A percentile compares a stretch with the other conserved stretches of the same genome.
Evolutionary conservation across 2,113 vertebrate genomes (phyloP).

Genomic region (Tapirus terrestris): DNA sequence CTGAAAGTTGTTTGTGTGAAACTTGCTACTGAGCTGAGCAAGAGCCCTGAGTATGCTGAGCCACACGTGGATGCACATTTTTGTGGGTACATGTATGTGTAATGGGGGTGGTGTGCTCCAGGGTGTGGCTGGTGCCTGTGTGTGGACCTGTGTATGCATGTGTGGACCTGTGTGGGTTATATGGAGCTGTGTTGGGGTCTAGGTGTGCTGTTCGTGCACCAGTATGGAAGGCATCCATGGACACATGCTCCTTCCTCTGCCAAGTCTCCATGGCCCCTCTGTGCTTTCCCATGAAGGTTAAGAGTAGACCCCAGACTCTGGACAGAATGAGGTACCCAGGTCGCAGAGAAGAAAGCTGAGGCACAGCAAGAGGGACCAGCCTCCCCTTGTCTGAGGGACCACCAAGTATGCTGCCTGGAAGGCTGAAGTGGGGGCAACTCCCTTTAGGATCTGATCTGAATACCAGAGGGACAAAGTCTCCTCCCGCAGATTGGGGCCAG

Average conservation of each 20-base stretch:
- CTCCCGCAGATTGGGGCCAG: background rate
- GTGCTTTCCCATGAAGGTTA: background rate
- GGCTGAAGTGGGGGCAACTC: background rate
- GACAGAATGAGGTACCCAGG: background rate
- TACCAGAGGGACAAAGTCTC: background rate
- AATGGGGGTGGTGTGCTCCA: too few species aligned
- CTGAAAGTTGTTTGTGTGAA: background rate
- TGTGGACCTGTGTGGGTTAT: background rate
- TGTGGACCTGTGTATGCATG: background rate
- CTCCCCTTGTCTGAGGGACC: background rate
- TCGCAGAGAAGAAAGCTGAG: background rate
- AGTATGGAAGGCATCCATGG: rapidly evolving
- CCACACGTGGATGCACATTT: background rate
- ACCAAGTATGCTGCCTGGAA: background rate
- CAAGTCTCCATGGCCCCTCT: background rate
- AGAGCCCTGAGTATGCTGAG: background rate
- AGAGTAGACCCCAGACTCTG: background rate
- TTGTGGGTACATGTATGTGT: background rate
- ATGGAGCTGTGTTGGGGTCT: background rate
- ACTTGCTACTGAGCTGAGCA: background rate
- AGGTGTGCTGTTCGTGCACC: background rate
- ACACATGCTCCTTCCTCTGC: background rate
- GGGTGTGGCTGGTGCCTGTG: background rate
- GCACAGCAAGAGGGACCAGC: background rate
- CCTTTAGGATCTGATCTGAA: background rate